These are phyloP conservation scores for Ara ararauna DNA, from an alignment of 2,797 vertebrate genomes.

Conservation along the genomic window DNA sequence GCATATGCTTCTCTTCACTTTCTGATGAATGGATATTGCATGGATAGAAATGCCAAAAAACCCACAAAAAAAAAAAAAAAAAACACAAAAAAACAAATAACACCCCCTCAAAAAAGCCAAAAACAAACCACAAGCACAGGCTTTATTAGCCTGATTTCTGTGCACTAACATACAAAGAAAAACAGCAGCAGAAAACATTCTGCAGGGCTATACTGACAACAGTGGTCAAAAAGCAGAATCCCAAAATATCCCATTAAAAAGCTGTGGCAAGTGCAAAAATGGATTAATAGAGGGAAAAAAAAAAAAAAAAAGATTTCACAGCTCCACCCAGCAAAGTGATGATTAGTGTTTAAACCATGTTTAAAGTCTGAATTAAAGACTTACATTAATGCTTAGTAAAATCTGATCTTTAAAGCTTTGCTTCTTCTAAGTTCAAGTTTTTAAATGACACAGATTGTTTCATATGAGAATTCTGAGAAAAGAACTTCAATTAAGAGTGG, in stretches of 20 bases:
- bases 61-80: too few relatives aligned
- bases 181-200: neutral
- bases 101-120: neutral
- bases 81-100: neutral
- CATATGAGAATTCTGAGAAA: neutral
- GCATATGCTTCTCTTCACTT: neutral
- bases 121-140: neutral
- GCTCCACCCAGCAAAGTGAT: neutral
- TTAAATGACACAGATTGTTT: neutral
- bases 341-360: neutral
- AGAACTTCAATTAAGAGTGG: neutral
- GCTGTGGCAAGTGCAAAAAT: neutral
- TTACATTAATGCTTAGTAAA: neutral
- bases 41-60: neutral
- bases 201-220: neutral
- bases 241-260: neutral
- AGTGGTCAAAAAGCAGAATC: constrained; percentile 15
- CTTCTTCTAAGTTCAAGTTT: neutral
- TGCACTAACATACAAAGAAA: neutral
- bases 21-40: neutral
- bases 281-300: neutral
- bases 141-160: neutral
- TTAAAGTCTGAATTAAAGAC: neutral
- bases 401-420: neutral
- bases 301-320: neutral